Conservation (phyloP, 1,140 invertebrate species). For the Grapholita molesta region DNA sequence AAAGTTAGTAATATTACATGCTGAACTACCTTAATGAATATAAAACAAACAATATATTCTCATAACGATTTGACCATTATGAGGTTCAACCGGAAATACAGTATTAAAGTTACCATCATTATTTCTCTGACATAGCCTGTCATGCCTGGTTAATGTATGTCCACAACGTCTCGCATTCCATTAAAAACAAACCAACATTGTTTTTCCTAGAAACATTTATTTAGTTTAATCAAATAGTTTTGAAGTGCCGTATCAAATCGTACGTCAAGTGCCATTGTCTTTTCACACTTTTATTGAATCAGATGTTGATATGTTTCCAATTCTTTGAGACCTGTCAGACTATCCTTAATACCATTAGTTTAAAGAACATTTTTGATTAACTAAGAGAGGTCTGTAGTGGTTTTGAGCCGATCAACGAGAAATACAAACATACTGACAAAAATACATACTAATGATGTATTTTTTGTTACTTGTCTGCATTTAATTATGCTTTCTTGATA, state of each 20-base stretch:
- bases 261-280: conserved; percentile 21
- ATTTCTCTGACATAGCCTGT: not conserved
- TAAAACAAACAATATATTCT: no score
- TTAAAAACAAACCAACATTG: conserved; percentile 63
- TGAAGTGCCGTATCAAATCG: conserved; percentile 24
- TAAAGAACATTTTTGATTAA: not conserved
- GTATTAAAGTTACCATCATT: no score
- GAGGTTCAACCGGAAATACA: no score
- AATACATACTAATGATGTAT: conserved; percentile 16
- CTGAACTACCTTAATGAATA: no score
- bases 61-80: no score
- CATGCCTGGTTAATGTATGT: not conserved
- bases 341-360: not conserved
- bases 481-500: conserved; percentile 14
- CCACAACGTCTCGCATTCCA: conserved; percentile 24
- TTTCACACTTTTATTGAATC: conserved; percentile 10
- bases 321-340: not conserved
- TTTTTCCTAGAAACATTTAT: conserved; percentile 36
- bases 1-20: no score
- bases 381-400: not conserved
- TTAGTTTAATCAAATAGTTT: conserved; percentile 22
- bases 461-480: conserved; percentile 15
- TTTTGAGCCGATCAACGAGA: not conserved
- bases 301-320: conserved; percentile 17
- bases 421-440: conserved; percentile 9